A percentile compares a stretch with the other conserved stretches of the same genome.
phyloP scores from a whole-genome alignment of 1,140 invertebrate species.

The Papilio glaucus region DNA sequence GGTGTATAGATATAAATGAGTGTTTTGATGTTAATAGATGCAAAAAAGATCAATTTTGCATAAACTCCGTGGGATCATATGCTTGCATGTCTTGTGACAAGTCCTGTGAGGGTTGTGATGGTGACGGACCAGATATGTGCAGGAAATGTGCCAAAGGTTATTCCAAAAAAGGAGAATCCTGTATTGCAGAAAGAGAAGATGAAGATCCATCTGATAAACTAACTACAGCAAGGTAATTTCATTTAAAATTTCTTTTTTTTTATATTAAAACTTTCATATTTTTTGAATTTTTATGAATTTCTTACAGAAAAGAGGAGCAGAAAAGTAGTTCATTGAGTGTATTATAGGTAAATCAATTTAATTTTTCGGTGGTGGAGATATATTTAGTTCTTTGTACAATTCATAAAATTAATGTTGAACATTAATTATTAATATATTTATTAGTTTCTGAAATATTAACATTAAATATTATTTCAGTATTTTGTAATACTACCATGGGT shows the following conservation, averaged over 20 bases:
- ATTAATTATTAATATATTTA: too few relatives aligned
- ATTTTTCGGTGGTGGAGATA: constrained; percentile 59
- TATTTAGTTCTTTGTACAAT: too few relatives aligned
- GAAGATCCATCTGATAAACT: constrained; percentile 60
- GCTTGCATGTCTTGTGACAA: constrained; percentile 91
- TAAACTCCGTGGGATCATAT: constrained; percentile 96
- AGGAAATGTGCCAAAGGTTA: constrained; percentile 91
- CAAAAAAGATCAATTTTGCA: constrained; percentile 92
- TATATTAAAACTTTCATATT: constrained; percentile 24
- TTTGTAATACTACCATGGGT: too few relatives aligned
- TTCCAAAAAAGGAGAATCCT: constrained; percentile 70
- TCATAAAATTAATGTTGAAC: too few relatives aligned
- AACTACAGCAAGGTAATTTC: constrained; percentile 65
- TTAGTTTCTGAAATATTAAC: too few relatives aligned
- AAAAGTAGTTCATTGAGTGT: constrained; percentile 53
- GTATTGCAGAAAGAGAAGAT: constrained; percentile 60
- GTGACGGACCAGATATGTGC: constrained; percentile 97
- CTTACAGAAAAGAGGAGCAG: constrained; percentile 75
- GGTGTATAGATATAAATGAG: constrained; percentile 97
- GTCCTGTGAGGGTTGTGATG: constrained; percentile 92
- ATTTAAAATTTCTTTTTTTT: constrained; percentile 26
- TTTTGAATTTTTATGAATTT: constrained; percentile 50
- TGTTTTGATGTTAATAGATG: constrained; percentile 89
- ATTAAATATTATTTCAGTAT: too few relatives aligned
- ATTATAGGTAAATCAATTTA: constrained; percentile 64